A percentile compares a stretch with the other conserved stretches of the same genome.
Evolutionary conservation across 2,797 vertebrate genomes (phyloP).

Genomic region (Cryptoblepharus egeriae): DNA sequence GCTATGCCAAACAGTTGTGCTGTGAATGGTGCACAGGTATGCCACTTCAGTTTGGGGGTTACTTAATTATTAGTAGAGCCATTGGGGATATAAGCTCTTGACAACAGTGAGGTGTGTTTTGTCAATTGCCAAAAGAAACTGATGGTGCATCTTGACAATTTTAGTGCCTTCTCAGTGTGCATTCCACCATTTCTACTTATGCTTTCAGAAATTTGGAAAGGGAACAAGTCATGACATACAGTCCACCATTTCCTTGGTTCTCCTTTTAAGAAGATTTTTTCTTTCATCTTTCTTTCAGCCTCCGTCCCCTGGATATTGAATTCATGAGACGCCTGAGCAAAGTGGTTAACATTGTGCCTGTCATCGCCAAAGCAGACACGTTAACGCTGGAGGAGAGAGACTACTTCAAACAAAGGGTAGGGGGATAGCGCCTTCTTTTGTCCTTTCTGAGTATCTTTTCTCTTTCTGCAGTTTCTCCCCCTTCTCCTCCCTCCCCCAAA

Average conservation of each 20-base stretch:
- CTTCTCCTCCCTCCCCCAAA: neutral
- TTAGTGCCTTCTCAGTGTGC: too few relatives aligned
- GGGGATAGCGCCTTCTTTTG: constrained; percentile 21
- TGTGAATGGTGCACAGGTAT: too few relatives aligned
- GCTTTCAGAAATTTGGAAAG: neutral
- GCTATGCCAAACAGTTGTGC: too few relatives aligned
- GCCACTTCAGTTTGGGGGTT: too few relatives aligned
- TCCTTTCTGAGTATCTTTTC: neutral
- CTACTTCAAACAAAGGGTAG: constrained; percentile 92
- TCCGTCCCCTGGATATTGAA: constrained; percentile 93
- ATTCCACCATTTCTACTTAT: neutral
- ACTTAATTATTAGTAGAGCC: too few relatives aligned
- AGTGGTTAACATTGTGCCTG: constrained; percentile 96
- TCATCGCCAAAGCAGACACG: constrained; percentile 96
- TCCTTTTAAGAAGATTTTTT: neutral
- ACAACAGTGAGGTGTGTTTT: too few relatives aligned
- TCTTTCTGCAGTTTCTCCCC: neutral
- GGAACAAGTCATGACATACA: neutral
- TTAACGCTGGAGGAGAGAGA: constrained; percentile 95
- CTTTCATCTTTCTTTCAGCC: constrained; percentile 72
- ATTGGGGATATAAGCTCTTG: too few relatives aligned
- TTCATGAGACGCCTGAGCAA: constrained; percentile 97
- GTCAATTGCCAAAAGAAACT: too few relatives aligned
- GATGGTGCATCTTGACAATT: too few relatives aligned
- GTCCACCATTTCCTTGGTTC: neutral